Percentiles rank a stretch among this genome's conserved stretches.
These are phyloP conservation scores for Lucinisca nassula DNA, from an alignment of 2,888 invertebrate species.

Conservation along the genomic window DNA sequence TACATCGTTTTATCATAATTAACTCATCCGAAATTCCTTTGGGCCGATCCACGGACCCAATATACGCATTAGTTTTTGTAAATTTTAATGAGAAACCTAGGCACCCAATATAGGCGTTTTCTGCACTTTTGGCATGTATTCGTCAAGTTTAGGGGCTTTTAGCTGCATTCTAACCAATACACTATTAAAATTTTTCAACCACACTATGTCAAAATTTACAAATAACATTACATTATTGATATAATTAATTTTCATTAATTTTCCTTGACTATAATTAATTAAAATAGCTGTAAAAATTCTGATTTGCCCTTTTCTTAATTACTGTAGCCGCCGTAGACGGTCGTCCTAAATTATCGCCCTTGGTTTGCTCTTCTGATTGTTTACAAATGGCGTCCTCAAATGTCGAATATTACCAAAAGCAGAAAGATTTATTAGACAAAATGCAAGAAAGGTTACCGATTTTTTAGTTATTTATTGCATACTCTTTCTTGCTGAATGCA, in stretches of 20 bases:
- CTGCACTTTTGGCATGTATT: no score
- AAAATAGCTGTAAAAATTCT: background rate
- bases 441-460: conserved; percentile 80
- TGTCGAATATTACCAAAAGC: conserved; percentile 84
- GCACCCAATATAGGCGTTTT: no score
- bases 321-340: background rate
- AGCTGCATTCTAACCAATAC: background rate
- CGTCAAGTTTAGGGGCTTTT: background rate
- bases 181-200: no score
- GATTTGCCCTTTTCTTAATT: background rate
- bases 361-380: conserved; percentile 44
- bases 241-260: background rate
- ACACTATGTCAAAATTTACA: background rate
- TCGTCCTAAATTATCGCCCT: background rate
- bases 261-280: no score
- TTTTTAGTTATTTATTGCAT: background rate
- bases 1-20: no score
- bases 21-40: no score
- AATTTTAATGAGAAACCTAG: no score
- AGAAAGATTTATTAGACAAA: conserved; percentile 83
- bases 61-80: no score
- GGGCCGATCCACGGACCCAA: no score
- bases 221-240: background rate
- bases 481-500: no score
- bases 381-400: conserved; percentile 84